Evolutionary conservation across 2,113 vertebrate species (phyloP).

Genomic region (Hippolais icterina): DNA sequence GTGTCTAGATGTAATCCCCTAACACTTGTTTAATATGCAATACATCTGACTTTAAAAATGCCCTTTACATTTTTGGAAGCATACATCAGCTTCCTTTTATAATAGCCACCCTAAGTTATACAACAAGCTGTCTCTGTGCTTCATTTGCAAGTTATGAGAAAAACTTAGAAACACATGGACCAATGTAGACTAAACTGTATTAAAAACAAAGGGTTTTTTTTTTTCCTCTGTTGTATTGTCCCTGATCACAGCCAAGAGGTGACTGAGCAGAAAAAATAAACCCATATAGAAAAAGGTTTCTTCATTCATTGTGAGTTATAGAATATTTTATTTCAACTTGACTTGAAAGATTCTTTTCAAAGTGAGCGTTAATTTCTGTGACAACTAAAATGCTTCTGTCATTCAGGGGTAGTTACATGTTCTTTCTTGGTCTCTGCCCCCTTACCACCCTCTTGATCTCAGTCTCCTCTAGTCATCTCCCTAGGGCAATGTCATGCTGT

Average conservation of each 20-base stretch:
- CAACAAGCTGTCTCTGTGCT: not conserved
- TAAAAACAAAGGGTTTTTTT: not conserved
- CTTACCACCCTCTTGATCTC: not conserved
- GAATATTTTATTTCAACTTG: not conserved
- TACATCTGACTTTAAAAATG: not conserved
- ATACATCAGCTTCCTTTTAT: not conserved
- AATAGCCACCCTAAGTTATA: not conserved
- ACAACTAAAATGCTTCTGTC: not conserved
- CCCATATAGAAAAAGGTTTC: not conserved
- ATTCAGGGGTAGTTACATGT: not conserved
- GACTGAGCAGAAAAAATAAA: not conserved
- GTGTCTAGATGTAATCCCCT: not conserved
- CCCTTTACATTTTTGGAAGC: slow-evolving; percentile 8
- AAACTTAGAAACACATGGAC: not conserved
- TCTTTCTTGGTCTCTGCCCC: not conserved
- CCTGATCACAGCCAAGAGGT: not conserved
- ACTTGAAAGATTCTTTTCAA: not conserved
- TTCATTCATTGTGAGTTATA: not conserved
- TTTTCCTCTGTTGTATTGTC: not conserved
- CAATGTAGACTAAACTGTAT: not conserved
- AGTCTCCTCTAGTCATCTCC: not conserved
- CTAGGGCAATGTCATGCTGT: not conserved
- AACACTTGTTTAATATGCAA: not conserved
- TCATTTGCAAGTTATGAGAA: slow-evolving; percentile 10
- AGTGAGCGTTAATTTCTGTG: not conserved